Evolutionary conservation across 2,797 vertebrate genomes (phyloP), one percentile per base, ranked within the genome.

Genomic region (Semaprochilodus insignis): DNA sequence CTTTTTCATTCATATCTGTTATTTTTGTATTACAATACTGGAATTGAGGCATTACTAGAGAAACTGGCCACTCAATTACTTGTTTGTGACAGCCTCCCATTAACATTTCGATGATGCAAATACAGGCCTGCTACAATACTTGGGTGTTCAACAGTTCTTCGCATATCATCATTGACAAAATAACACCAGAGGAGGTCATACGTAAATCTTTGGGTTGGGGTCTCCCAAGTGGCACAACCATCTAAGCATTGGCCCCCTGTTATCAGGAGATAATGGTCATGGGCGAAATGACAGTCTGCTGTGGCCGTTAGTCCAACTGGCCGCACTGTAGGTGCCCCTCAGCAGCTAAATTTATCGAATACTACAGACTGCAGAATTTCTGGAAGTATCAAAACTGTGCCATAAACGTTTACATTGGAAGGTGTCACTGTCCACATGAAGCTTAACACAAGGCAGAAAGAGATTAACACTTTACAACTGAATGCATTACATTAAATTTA

Each of bases 1-100:
- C 19, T 13, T 74, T 36, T 36, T 36, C 40, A 72, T 77, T 78
- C 74, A 87, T 83, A 83, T 80, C 78, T 81, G 78, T 83, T 84
- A 83, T 85, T 83, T 84, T 77, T 71, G 70, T 25, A 25, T 31
- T 62, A 65, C 14, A 80, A 69, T 23, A 31, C 27, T 69, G 52
- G 16, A 23, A 11, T 36, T 34, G 0, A 36, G 19, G 14, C 21
- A 23, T 60, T n/a, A 25, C 23, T 13, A 14, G n/a, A 60, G 0
- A 59, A 59, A 8, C 7, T 59, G 52, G 52, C 6, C 7, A 10
- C 57, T 59, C 21, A 10, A 8, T 8, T 1, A 27, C 21, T 51
- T 60, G 15, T 19, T 7, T n/a, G 31, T n/a, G 19, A 44, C 17
- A 57, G 23, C 19, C n/a, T 44, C 69, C 4, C 19, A 19, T 17